A percentile compares a stretch with the other conserved stretches of the same genome.
phyloP scores from a whole-genome alignment of 2,113 vertebrate species.

The Vidua macroura region DNA sequence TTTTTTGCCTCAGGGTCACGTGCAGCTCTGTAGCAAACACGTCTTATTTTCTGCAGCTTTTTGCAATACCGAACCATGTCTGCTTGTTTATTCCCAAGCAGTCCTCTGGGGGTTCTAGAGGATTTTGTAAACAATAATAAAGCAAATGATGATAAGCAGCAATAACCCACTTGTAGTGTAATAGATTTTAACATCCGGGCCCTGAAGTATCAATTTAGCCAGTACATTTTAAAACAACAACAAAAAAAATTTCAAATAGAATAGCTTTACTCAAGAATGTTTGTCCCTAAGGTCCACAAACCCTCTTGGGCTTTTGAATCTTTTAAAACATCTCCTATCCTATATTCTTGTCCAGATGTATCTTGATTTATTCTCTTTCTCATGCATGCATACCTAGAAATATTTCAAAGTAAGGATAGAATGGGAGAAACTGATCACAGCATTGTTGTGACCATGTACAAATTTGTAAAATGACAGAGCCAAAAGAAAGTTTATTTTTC shows the following conservation, averaged over 20 bases:
- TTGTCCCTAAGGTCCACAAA: not conserved
- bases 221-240: not conserved
- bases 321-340: not conserved
- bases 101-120: not conserved
- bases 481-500: not conserved
- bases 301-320: not conserved
- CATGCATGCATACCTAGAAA: not conserved
- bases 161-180: not conserved
- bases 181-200: not conserved
- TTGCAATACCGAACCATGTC: not conserved
- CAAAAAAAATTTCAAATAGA: not conserved
- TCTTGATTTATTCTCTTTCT: not conserved
- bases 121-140: not conserved
- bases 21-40: not conserved
- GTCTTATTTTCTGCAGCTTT: not conserved
- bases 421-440: not conserved
- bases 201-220: not conserved
- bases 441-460: not conserved
- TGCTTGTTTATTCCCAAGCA: not conserved
- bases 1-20: not conserved
- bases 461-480: not conserved
- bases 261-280: rapidly evolving
- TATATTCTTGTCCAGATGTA: not conserved
- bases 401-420: not conserved
- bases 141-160: not conserved